A percentile compares a stretch with the other conserved stretches of the same genome.
Evolutionary conservation across 2,113 vertebrate genomes (phyloP).

Genomic region (Sceloporus undulatus): DNA sequence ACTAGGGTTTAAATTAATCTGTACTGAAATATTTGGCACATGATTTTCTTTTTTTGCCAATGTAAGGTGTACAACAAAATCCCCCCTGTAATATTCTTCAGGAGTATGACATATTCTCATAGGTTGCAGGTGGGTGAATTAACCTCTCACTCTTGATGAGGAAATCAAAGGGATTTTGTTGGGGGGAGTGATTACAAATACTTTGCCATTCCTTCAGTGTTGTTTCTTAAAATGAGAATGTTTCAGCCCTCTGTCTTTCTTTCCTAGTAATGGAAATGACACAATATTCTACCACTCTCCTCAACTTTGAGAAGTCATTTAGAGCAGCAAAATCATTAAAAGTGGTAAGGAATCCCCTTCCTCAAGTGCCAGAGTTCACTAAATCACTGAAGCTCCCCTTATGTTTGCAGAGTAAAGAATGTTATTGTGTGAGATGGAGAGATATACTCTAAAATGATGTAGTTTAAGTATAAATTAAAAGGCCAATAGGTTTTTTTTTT

Average conservation of each 20-base stretch:
- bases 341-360: too few relatives aligned
- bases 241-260: background rate
- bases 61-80: background rate
- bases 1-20: too few relatives aligned
- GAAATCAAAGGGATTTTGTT: background rate
- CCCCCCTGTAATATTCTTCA: background rate
- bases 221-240: background rate
- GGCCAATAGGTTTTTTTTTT: background rate
- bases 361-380: too few relatives aligned
- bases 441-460: background rate
- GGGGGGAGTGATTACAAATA: background rate
- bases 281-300: background rate
- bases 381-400: background rate
- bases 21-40: too few relatives aligned
- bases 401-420: background rate
- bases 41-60: too few relatives aligned
- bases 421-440: background rate
- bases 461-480: background rate
- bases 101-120: background rate
- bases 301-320: background rate
- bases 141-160: too few relatives aligned
- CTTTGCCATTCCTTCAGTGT: background rate
- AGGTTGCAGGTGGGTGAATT: background rate
- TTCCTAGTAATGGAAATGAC: background rate
- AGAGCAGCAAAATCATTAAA: background rate